Evolutionary conservation across 2,113 vertebrate species (phyloP), one percentile per base, ranked within the genome.

Genomic region (Amia ocellicauda): DNA sequence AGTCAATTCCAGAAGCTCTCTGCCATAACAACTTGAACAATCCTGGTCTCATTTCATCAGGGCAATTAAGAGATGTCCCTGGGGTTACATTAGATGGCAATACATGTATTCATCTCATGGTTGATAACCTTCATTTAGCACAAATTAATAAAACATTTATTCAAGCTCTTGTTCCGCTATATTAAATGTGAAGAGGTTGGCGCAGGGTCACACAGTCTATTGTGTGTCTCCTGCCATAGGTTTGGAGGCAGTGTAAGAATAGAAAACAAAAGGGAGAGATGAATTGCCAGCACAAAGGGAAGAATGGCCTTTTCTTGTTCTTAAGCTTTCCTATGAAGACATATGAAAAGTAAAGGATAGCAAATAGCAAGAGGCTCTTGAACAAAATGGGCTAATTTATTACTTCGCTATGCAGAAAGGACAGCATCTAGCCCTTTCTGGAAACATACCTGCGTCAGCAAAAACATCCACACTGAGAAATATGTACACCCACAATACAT

Each of bases 101-200:
- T 27, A 54, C 20, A 16, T 20, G 51, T 54, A 23, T 24, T 27
- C 20, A 11, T 54, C 51, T 22, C 51, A 54, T 27, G 51, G 51
- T 7, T 27, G 24, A 54, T 54, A 54, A 54, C 51, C 24, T 54
- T 54, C n/a, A 53, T 8, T 54, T 54, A 54, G 20, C 24, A 14
- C 20, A 27, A 54, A 24, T 54, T 54, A 54, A 54, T 54, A 54
- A 54, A 24, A 54, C 20, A 54, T 54, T 23, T 24, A 27, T 24
- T 23, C 24, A 9, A 2, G 51, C n/a, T 27, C 24, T 54, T 54
- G 20, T 54, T 54, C 51, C 9, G 7, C 51, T 4, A 22, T 54
- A 27, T 54, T 54, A 54, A 54, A 54, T 27, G 22, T 22, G 13
- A 54, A 22, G 20, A 22, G 51, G 51, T 19, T 16, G 5, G 5